These are phyloP conservation scores for Cuniculus paca DNA, from an alignment of 2,797 vertebrate genomes.

Conservation along the genomic window DNA sequence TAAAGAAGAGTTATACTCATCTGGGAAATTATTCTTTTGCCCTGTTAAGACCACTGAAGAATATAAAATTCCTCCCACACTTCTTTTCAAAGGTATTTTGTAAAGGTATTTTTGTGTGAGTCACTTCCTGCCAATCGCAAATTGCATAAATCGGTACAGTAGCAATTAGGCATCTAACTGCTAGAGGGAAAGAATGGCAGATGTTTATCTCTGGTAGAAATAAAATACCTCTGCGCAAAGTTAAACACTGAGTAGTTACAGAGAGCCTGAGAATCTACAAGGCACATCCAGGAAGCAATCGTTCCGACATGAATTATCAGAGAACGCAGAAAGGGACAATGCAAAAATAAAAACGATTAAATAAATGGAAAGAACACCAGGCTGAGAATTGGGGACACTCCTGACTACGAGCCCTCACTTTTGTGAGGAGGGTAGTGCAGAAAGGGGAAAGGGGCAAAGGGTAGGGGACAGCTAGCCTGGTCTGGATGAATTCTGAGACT, in stretches of 20 bases:
- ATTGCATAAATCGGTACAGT: neutral
- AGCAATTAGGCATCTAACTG: neutral
- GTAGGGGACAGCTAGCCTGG: neutral
- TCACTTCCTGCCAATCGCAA: conserved; percentile 22
- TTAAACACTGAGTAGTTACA: neutral
- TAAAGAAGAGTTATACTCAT: conserved; percentile 1
- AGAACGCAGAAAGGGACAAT: neutral
- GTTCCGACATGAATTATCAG: neutral
- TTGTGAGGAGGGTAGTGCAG: neutral
- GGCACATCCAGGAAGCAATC: neutral
- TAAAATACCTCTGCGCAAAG: neutral
- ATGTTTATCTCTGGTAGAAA: neutral
- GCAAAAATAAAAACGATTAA: neutral
- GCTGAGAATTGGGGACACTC: neutral
- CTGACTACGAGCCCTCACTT: neutral
- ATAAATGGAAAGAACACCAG: neutral
- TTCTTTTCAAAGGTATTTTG: conserved; percentile 49
- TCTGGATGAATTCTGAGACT: neutral
- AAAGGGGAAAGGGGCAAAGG: neutral
- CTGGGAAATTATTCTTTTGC: conserved; percentile 43
- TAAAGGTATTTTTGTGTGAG: conserved; percentile 34
- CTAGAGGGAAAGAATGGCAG: neutral
- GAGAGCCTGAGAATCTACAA: neutral
- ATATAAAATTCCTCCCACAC: conserved; percentile 22
- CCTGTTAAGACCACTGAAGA: neutral